Evolutionary conservation across 2,888 invertebrate species (phyloP).

Genomic region (Nezara viridula): DNA sequence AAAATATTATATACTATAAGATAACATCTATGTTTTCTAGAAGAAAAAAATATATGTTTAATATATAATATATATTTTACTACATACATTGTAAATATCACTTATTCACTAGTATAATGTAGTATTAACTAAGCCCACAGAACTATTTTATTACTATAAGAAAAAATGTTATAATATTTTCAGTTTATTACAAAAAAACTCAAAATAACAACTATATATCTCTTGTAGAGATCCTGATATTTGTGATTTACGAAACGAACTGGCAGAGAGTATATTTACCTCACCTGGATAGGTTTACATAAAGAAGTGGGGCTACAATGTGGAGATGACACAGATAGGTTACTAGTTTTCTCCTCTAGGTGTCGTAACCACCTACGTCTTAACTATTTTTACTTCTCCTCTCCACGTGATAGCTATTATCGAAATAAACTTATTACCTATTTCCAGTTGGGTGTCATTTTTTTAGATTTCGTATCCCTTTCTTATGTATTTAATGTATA

Average conservation of each 20-base stretch:
- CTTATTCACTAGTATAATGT: no score
- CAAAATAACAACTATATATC: background rate
- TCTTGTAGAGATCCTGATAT: background rate
- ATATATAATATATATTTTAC: no score
- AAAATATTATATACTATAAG: no score
- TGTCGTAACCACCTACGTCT: constrained; percentile 49
- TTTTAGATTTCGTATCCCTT: background rate
- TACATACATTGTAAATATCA: no score
- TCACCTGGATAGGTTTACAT: background rate
- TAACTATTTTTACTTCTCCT: constrained; percentile 51
- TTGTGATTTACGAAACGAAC: background rate
- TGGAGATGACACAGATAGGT: constrained; percentile 47
- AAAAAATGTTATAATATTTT: no score
- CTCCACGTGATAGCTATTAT: constrained; percentile 45
- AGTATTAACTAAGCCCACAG: no score
- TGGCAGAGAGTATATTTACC: background rate
- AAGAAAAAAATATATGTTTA: no score
- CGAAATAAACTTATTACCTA: constrained; percentile 37
- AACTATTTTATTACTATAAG: no score
- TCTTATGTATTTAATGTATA: no score
- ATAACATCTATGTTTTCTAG: no score
- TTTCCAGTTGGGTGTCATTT: background rate
- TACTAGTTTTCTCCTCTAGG: constrained; percentile 49
- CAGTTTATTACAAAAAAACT: background rate
- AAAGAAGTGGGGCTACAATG: background rate